Evolutionary conservation across 1,140 invertebrate species (phyloP).

Genomic region (Arion vulgaris): DNA sequence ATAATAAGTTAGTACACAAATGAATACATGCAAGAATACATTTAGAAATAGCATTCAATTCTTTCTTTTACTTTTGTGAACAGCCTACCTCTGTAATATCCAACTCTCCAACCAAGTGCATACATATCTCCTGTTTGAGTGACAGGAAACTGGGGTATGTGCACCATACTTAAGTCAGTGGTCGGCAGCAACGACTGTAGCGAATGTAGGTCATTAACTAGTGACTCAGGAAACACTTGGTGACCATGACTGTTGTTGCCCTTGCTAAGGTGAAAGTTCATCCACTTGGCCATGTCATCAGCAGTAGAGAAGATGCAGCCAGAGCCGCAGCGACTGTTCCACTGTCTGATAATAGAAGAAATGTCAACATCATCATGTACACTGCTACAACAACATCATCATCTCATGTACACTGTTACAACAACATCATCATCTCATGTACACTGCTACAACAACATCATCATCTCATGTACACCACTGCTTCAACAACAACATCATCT

Average conservation of each 20-base stretch:
- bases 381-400: too few species aligned
- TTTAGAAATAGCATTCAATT: too few species aligned
- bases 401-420: too few species aligned
- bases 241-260: constrained; percentile 20
- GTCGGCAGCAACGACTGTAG: constrained; percentile 23
- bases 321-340: constrained; percentile 53
- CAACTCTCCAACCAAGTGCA: constrained; percentile 45
- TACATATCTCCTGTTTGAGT: constrained; percentile 41
- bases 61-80: too few species aligned
- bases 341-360: constrained; percentile 47
- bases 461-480: too few species aligned
- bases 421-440: too few species aligned
- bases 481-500: too few species aligned
- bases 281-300: constrained; percentile 63
- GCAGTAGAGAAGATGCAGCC: constrained; percentile 55
- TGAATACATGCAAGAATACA: too few species aligned
- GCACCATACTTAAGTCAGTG: constrained; percentile 22
- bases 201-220: constrained; percentile 32
- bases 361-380: too few species aligned
- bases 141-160: constrained; percentile 41
- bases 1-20: too few species aligned
- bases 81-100: constrained; percentile 41
- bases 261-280: constrained; percentile 54
- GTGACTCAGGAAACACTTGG: constrained; percentile 10
- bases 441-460: too few species aligned